A percentile compares a stretch with the other conserved stretches of the same genome.
phyloP scores from a whole-genome alignment of 2,113 vertebrate species.

The Bujurquina vittata region DNA sequence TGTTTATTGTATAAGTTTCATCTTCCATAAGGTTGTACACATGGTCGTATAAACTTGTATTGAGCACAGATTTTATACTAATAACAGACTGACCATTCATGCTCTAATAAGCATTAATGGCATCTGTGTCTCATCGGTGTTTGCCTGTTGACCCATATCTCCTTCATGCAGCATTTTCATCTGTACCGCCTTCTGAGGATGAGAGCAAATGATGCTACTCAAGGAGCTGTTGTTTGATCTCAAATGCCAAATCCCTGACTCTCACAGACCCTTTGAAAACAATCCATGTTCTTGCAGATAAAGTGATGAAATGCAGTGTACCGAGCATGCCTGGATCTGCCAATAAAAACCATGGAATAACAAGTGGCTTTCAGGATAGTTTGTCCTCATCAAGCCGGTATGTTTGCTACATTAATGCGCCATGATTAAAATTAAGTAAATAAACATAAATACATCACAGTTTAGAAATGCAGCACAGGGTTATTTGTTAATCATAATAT shows the following conservation, averaged over 20 bases:
- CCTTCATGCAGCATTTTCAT: slow-evolving; percentile 23
- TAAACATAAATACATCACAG: neutral
- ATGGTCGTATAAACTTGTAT: neutral
- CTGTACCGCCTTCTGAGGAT: neutral
- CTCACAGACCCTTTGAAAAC: neutral
- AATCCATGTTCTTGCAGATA: neutral
- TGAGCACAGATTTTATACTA: neutral
- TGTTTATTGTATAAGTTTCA: neutral
- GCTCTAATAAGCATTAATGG: slow-evolving; percentile 43
- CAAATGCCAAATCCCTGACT: neutral
- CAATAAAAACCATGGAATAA: neutral
- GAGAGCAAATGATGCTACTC: neutral
- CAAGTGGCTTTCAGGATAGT: too few species aligned
- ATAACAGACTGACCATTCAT: slow-evolving; percentile 23
- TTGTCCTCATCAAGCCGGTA: neutral
- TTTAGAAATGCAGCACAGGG: too few species aligned
- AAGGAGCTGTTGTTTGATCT: neutral
- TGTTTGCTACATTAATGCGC: neutral
- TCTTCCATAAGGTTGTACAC: neutral
- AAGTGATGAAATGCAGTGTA: neutral
- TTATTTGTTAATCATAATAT: neutral
- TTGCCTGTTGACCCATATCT: slow-evolving; percentile 34
- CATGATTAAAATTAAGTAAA: neutral
- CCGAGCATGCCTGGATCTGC: neutral
- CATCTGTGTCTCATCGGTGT: slow-evolving; percentile 45